Base-by-base conservation (phyloP, 1,140 invertebrate species). In the Trachelipus rathkii region DNA sequence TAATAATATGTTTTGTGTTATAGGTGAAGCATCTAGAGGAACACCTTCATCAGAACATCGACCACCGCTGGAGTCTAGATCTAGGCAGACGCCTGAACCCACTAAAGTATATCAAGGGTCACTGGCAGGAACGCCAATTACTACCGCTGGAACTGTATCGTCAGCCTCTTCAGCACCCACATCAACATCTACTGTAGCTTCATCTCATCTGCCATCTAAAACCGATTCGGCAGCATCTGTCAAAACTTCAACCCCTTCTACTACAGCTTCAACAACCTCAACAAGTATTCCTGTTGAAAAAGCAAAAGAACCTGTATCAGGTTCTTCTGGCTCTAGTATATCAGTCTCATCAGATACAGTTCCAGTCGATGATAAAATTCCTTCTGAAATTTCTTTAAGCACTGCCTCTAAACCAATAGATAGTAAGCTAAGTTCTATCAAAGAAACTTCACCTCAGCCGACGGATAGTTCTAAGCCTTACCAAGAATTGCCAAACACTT, bases 11-110 rank as follows among this genome's bases (percentile, higher is more conserved):
- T 71, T 24, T 23, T 71, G 69, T 71, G 4, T 75, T 68, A 10
- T 77, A 81, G 80, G 80, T 75, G 80, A 81, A 73, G 76, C 80
- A 44, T 77, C 80, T 13, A 72, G 80, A 72, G 77, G 77, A 68
- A 81, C 80, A 21, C 80, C 80, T 73, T 81, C 80, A 10, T 81
- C 80, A 0, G 80, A 81, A 66, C 74, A 81, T 46, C 80, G 80
- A 33, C 80, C 78, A 19, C 77, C 73, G n/a, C 66, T 81, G 46
- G 80, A 81, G 53, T 75, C 77, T 24, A 75, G 80, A n/a, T 77
- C 80, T 44, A 75, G 80, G 67, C 80, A 81, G 46, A 81, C 80
- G 13, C 80, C 80, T 6, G 80, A 81, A 73, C 80, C 80, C 44
- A 81, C 80, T 43, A 81, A 79, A 70, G 67, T 81, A 23, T 78